Evolutionary conservation across 2,888 invertebrate genomes (phyloP), one percentile per base, ranked within the genome.

Genomic region (Pycnomerus fuliginosus): DNA sequence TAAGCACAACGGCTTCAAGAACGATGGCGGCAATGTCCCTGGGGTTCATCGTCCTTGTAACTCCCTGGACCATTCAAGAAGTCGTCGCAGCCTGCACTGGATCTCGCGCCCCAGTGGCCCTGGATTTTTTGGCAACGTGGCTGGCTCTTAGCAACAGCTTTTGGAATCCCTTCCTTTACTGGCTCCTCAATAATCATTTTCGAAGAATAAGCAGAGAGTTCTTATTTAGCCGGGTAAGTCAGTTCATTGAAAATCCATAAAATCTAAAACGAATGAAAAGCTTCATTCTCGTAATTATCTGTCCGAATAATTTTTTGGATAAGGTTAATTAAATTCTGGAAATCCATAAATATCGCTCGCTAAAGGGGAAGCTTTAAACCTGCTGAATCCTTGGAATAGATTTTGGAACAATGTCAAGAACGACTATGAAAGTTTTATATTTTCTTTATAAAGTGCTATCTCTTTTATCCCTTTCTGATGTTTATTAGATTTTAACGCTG

Each of bases 1-100:
- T 88, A 61, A 87, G 85, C 64, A 86, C 87, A 32, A 83, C 84
- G 55, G 88, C 90, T 10, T 90, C 90, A 24, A 77, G 90, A 60
- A 90, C 91, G 50, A 90, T 91, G 90, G 91, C 91, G 1, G 90
- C 91, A 34, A 91, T 92, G 83, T 91, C 91, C 46, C 76, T 91
- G 64, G 90, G 90, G 43, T 92, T 91, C 76, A 90, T 91, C 66
- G 90, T 92, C 44, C 85, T 90, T 80, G 90, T 91, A 54, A 91
- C 91, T 45, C 91, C 91, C 27, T 91, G 90, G 79, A 90, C 90
- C 32, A 90, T 91, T 57, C 90, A 90, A 74, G 91, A 91, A 78
- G 89, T 91, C 49, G 90, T 91, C 24, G 89, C 88, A 22, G 90
- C 91, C 16, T 91, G 91, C 69, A 91, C 91, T 14, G 90, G 90